Conservation (phyloP, 2,888 invertebrate species). For the Tridacna gigas region DNA sequence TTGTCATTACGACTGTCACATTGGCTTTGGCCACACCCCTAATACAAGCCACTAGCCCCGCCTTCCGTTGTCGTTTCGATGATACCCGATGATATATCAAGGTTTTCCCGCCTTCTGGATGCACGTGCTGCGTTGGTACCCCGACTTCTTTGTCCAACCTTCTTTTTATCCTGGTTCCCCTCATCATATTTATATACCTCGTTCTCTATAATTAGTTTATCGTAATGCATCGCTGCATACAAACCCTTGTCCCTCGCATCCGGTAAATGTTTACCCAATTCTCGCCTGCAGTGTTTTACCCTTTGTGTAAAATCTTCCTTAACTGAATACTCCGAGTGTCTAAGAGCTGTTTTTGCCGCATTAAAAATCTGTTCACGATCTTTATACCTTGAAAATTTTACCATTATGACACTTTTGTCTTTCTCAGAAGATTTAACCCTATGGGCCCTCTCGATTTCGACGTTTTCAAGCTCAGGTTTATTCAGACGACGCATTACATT, state of each 20-base stretch:
- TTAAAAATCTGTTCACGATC: constrained; percentile 24
- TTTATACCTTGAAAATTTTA: constrained; percentile 27
- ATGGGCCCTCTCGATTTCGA: too few species aligned
- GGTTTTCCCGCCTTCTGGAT: too few species aligned
- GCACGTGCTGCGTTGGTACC: too few species aligned
- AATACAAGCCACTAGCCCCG: too few species aligned
- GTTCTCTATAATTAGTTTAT: constrained; percentile 31
- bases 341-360: constrained; percentile 4
- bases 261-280: constrained; percentile 25
- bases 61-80: too few species aligned
- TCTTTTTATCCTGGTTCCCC: constrained; percentile 8
- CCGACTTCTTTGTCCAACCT: too few species aligned
- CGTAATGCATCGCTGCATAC: constrained; percentile 23
- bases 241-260: constrained; percentile 6
- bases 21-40: too few species aligned
- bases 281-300: too few species aligned
- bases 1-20: too few species aligned
- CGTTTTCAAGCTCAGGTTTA: too few species aligned
- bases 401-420: constrained; percentile 30
- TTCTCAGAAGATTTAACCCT: constrained; percentile 18
- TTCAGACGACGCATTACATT: too few species aligned
- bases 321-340: constrained; percentile 20
- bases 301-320: constrained; percentile 24
- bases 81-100: too few species aligned
- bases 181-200: constrained; percentile 27